Evolutionary conservation across 2,113 vertebrate species (phyloP).

Genomic region (Leuciscus idus): DNA sequence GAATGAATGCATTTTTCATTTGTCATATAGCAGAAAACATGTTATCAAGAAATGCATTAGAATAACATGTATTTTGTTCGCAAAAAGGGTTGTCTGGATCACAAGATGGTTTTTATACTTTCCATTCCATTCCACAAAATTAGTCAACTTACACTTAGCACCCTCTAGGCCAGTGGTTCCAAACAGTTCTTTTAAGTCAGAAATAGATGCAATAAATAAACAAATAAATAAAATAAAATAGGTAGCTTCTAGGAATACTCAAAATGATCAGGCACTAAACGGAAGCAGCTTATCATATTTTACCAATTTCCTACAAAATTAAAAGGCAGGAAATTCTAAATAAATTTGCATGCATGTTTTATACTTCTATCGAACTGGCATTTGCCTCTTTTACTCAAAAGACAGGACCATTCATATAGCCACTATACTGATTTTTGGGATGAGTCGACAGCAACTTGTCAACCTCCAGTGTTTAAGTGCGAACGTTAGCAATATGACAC

Average conservation of each 20-base stretch:
- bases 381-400: not conserved
- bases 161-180: not conserved
- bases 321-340: not conserved
- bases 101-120: not conserved
- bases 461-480: not conserved
- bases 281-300: too few species aligned
- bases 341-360: not conserved
- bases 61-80: not conserved
- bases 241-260: too few species aligned
- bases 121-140: not conserved
- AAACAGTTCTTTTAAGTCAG: not conserved
- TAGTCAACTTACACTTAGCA: not conserved
- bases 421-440: not conserved
- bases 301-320: too few species aligned
- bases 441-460: not conserved
- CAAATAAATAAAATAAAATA: too few species aligned
- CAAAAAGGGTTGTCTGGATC: not conserved
- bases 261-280: too few species aligned
- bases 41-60: not conserved
- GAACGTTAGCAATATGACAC: not conserved
- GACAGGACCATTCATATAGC: not conserved
- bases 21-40: not conserved
- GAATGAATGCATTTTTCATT: not conserved
- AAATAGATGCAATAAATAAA: too few species aligned
- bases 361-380: not conserved